These are phyloP conservation scores for Drosophila paracracens DNA, from an alignment of 2,888 invertebrate species.

Conservation along the genomic window DNA sequence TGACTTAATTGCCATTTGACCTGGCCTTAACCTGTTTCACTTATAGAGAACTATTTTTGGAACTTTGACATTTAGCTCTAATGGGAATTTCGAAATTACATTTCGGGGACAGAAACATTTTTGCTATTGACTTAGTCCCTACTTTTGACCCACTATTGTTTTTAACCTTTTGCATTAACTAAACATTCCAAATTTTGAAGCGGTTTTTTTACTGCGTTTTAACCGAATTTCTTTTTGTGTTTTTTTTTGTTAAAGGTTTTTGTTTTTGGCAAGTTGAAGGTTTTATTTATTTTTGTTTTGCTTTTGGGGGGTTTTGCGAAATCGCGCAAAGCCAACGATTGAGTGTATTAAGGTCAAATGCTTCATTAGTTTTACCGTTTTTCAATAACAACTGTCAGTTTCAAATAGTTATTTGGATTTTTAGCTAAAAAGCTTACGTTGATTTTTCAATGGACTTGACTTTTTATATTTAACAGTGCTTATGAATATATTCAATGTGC, in stretches of 20 bases:
- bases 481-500: neutral
- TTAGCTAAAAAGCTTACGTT: neutral
- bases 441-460: neutral
- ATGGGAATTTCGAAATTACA: slow-evolving; percentile 22
- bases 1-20: slow-evolving; percentile 19
- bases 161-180: slow-evolving; percentile 34
- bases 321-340: slow-evolving; percentile 1
- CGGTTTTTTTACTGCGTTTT: slow-evolving; percentile 24
- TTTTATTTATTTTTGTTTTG: slow-evolving; percentile 14
- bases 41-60: slow-evolving; percentile 4
- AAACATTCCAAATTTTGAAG: neutral
- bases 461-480: neutral
- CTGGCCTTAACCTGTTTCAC: slow-evolving; percentile 3
- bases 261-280: slow-evolving; percentile 56
- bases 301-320: slow-evolving; percentile 4
- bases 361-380: slow-evolving; percentile 35
- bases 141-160: slow-evolving; percentile 17
- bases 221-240: slow-evolving; percentile 2
- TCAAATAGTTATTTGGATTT: neutral
- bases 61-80: neutral
- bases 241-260: slow-evolving; percentile 9
- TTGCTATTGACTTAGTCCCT: neutral
- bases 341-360: slow-evolving; percentile 26
- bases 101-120: slow-evolving; percentile 8
- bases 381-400: slow-evolving; percentile 10